Percentiles rank a stretch among this genome's conserved stretches.
Conservation (phyloP, 2,797 vertebrate genomes). For the Lophius americanus region DNA sequence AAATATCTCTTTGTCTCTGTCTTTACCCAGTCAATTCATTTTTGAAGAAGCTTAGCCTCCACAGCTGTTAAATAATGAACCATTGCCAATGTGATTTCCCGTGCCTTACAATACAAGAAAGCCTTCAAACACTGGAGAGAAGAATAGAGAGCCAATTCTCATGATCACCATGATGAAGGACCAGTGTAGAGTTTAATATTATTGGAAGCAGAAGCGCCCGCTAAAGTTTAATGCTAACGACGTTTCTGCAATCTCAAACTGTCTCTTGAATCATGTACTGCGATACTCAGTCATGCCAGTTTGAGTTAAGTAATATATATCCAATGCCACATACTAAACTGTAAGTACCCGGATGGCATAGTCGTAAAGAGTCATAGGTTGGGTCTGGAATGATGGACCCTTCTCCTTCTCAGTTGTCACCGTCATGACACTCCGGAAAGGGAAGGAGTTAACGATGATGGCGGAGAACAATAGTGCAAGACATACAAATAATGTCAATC, state of each 20-base stretch:
- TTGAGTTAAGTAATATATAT: too few relatives aligned
- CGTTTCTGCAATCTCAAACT: neutral
- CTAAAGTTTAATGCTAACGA: neutral
- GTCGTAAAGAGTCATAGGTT: too few relatives aligned
- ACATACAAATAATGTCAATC: too few relatives aligned
- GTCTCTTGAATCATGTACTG: too few relatives aligned
- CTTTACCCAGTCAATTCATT: slow-evolving; percentile 36
- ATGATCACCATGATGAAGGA: slow-evolving; percentile 19
- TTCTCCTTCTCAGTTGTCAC: too few relatives aligned
- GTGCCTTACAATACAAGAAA: slow-evolving; percentile 19
- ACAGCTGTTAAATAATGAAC: slow-evolving; percentile 34
- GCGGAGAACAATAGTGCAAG: too few relatives aligned
- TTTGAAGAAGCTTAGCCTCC: slow-evolving; percentile 41
- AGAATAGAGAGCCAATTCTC: slow-evolving; percentile 32
- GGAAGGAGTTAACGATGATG: too few relatives aligned
- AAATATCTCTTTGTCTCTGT: slow-evolving; percentile 23
- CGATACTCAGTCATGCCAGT: too few relatives aligned
- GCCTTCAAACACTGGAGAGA: slow-evolving; percentile 12
- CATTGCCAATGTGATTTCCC: slow-evolving; percentile 26
- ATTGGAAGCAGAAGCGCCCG: neutral
- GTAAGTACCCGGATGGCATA: too few relatives aligned
- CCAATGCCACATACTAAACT: too few relatives aligned
- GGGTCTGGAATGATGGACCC: too few relatives aligned
- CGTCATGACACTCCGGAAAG: too few relatives aligned
- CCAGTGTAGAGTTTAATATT: neutral